These are phyloP conservation scores for Bombus balteatus DNA, from an alignment of 1,140 invertebrate species.

Conservation along the genomic window DNA sequence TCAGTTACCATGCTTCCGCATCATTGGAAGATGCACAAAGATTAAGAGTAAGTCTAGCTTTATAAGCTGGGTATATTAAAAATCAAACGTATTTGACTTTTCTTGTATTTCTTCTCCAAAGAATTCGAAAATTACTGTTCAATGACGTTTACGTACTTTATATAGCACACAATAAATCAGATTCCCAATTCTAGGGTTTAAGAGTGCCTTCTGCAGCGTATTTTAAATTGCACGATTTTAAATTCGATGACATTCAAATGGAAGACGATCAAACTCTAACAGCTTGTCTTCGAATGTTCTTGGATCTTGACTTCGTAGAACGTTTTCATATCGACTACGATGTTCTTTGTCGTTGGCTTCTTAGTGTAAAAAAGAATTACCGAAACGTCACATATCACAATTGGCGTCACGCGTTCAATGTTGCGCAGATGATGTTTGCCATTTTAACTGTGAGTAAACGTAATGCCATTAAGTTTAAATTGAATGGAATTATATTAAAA, in stretches of 20 bases:
- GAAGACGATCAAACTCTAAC: constrained; percentile 93
- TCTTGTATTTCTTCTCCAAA: neutral
- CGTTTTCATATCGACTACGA: constrained; percentile 95
- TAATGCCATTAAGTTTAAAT: neutral
- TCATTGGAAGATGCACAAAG: constrained; percentile 93
- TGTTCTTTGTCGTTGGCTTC: constrained; percentile 93
- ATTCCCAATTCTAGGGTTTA: constrained; percentile 83
- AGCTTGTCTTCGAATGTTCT: constrained; percentile 94
- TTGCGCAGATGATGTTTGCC: constrained; percentile 98
- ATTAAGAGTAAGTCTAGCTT: constrained; percentile 87
- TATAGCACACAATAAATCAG: neutral
- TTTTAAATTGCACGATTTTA: constrained; percentile 92
- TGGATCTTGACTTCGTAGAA: constrained; percentile 94
- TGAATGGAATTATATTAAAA: neutral
- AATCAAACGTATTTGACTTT: neutral
- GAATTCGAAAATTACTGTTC: neutral
- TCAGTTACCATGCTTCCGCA: constrained; percentile 97
- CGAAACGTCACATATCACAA: constrained; percentile 98
- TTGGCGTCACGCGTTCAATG: constrained; percentile 98
- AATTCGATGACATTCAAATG: constrained; percentile 93
- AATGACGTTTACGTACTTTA: neutral
- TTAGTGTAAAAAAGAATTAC: constrained; percentile 98
- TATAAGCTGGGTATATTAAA: neutral
- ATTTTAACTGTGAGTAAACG: constrained; percentile 90
- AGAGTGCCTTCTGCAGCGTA: constrained; percentile 92